A percentile compares a stretch with the other conserved stretches of the same genome.
Conservation (phyloP, 1,140 invertebrate species). For the Daktulosphaira vitifoliae region DNA sequence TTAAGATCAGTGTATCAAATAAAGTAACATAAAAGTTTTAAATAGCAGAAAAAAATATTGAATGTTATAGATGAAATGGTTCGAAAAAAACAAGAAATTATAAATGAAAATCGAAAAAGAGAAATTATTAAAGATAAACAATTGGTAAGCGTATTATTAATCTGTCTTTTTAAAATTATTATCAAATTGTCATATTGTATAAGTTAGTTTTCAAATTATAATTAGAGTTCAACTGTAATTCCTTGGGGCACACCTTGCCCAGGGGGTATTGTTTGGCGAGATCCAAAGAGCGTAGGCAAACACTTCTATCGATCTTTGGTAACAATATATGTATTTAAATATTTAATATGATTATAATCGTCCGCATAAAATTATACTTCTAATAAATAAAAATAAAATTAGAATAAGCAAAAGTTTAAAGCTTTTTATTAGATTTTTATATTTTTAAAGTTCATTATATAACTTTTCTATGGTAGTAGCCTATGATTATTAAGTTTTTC, state of each 20-base stretch:
- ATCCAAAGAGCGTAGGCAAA: constrained; percentile 52
- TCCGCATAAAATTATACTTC: too few relatives aligned
- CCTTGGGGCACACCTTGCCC: constrained; percentile 57
- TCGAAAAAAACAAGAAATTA: constrained; percentile 28
- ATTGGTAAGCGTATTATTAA: constrained; percentile 8
- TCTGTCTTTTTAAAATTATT: too few relatives aligned
- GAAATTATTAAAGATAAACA: constrained; percentile 24
- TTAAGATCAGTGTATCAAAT: too few relatives aligned
- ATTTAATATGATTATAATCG: too few relatives aligned
- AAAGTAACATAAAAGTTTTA: too few relatives aligned
- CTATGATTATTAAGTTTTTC: background rate
- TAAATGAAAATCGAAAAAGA: constrained; percentile 8
- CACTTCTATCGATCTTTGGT: constrained; percentile 61
- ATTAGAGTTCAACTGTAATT: constrained; percentile 33
- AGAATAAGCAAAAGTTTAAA: too few relatives aligned
- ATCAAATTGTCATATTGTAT: background rate
- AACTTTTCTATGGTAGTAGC: background rate
- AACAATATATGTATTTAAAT: constrained; percentile 35
- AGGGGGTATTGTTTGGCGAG: constrained; percentile 54
- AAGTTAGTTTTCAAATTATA: constrained; percentile 30
- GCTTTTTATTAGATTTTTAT: constrained; percentile 4
- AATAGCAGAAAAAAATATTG: too few relatives aligned
- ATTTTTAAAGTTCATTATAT: background rate
- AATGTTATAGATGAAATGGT: constrained; percentile 30
- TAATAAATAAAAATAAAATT: too few relatives aligned